Evolutionary conservation across 2,888 invertebrate species (phyloP).

Genomic region (Caradrina clavipalpis): DNA sequence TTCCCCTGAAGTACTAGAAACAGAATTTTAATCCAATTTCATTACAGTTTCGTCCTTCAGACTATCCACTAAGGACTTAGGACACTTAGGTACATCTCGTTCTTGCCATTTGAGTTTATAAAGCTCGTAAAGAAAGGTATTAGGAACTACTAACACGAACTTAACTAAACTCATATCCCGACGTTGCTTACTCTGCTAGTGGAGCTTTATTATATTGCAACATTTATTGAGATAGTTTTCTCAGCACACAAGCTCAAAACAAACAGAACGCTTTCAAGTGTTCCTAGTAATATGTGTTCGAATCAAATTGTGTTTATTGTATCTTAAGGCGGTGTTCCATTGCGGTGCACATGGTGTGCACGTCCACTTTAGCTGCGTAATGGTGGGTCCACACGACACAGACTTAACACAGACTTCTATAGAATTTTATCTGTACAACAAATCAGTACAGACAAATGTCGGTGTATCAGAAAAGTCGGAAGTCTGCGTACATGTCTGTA

Average conservation of each 20-base stretch:
- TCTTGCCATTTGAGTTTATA: slow-evolving; percentile 28
- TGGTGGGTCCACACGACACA: too few species aligned
- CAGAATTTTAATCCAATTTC: slow-evolving; percentile 34
- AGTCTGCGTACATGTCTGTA: too few species aligned
- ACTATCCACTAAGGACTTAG: slow-evolving; percentile 4
- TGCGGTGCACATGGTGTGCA: too few species aligned
- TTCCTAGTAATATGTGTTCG: slow-evolving; percentile 37
- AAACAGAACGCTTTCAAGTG: slow-evolving; percentile 32
- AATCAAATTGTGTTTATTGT: slow-evolving; percentile 46
- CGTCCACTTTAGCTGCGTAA: too few species aligned
- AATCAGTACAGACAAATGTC: too few species aligned
- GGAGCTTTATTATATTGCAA: slow-evolving; percentile 26
- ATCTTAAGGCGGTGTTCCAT: too few species aligned
- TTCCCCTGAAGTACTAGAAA: not conserved
- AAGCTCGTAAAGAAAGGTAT: slow-evolving; percentile 35
- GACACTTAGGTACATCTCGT: not conserved
- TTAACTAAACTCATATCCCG: slow-evolving; percentile 38
- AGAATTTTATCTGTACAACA: too few species aligned
- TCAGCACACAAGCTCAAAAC: slow-evolving; percentile 24
- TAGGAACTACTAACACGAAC: slow-evolving; percentile 33
- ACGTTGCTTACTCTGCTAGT: not conserved
- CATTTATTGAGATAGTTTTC: slow-evolving; percentile 15
- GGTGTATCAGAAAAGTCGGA: too few species aligned
- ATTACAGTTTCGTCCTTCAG: not conserved
- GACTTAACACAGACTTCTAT: too few species aligned